A percentile compares a stretch with the other conserved stretches of the same genome.
These are phyloP conservation scores for Urophycis tenuis DNA, from an alignment of 2,797 vertebrate genomes.

Conservation along the genomic window DNA sequence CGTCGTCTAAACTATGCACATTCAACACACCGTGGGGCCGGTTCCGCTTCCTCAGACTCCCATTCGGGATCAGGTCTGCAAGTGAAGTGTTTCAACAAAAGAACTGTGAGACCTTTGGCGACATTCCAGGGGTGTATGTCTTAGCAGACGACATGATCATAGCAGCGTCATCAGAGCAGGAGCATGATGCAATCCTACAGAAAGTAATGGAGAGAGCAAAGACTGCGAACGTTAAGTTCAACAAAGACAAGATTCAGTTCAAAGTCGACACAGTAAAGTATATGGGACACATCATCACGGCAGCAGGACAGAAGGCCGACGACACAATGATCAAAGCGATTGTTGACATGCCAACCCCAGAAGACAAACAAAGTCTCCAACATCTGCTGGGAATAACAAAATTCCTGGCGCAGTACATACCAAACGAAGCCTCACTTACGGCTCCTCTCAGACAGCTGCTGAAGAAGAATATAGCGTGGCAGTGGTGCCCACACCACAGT, in stretches of 20 bases:
- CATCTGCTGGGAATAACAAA: slow-evolving; percentile 25
- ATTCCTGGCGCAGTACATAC: slow-evolving; percentile 21
- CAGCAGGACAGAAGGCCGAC: slow-evolving; percentile 8
- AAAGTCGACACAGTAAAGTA: slow-evolving; percentile 10
- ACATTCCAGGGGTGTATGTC: slow-evolving; percentile 20
- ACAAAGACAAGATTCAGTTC: slow-evolving; percentile 16
- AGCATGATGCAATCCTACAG: slow-evolving; percentile 4
- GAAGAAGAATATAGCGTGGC: not conserved
- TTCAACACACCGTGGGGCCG: slow-evolving; percentile 29
- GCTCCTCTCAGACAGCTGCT: slow-evolving; percentile 27
- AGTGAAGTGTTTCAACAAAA: slow-evolving; percentile 27
- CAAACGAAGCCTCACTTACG: slow-evolving; percentile 17
- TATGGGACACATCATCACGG: slow-evolving; percentile 15
- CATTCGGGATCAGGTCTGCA: slow-evolving; percentile 22
- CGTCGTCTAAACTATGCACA: slow-evolving; percentile 8
- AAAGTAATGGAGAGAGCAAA: slow-evolving; percentile 3
- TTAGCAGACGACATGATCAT: slow-evolving; percentile 14
- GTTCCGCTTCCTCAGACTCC: not conserved
- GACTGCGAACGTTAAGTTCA: not conserved
- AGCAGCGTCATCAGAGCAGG: slow-evolving; percentile 1
- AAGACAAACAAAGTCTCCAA: slow-evolving; percentile 25
- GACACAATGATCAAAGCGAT: slow-evolving; percentile 5
- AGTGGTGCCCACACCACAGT: not conserved
- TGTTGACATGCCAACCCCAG: slow-evolving; percentile 20
- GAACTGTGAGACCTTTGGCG: slow-evolving; percentile 11